These are phyloP conservation scores for Drosophila phalerata DNA, from an alignment of 2,888 invertebrate genomes.

Conservation along the genomic window DNA sequence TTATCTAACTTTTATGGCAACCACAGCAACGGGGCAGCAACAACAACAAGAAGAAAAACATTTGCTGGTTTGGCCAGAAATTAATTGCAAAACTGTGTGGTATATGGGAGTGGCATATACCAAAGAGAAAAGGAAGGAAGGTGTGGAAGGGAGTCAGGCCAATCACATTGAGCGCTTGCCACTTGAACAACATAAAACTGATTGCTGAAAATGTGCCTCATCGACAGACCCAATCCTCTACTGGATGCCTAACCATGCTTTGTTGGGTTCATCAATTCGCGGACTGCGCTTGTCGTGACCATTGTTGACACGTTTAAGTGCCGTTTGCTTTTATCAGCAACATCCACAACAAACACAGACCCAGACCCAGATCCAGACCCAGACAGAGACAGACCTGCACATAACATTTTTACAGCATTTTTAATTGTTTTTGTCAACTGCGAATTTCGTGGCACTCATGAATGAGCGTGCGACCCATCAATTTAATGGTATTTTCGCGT, in stretches of 20 bases:
- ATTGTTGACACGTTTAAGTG: slow-evolving; percentile 81
- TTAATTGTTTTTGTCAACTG: slow-evolving; percentile 80
- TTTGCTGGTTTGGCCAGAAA: slow-evolving; percentile 73
- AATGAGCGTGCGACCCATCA: slow-evolving; percentile 62
- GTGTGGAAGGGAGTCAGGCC: slow-evolving; percentile 40
- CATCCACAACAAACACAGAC: slow-evolving; percentile 53
- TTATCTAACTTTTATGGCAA: slow-evolving; percentile 80
- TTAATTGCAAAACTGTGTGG: slow-evolving; percentile 80
- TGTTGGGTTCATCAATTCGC: slow-evolving; percentile 71
- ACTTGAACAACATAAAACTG: slow-evolving; percentile 80
- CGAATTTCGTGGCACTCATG: slow-evolving; percentile 45
- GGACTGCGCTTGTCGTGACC: slow-evolving; percentile 71
- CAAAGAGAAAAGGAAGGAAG: not conserved
- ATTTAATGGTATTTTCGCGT: slow-evolving; percentile 76
- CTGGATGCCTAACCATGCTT: slow-evolving; percentile 40
- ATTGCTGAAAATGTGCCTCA: slow-evolving; percentile 77
- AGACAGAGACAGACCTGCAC: slow-evolving; percentile 51
- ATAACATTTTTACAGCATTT: slow-evolving; percentile 76
- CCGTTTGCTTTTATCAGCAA: slow-evolving; percentile 77
- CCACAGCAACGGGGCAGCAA: slow-evolving; percentile 55
- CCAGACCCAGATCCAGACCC: not conserved
- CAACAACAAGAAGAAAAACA: slow-evolving; percentile 24
- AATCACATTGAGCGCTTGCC: slow-evolving; percentile 74
- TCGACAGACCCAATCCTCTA: slow-evolving; percentile 30
- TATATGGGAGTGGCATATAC: slow-evolving; percentile 20